These are phyloP conservation scores for Chrysina gloriosa DNA, from an alignment of 2,888 invertebrate species.

Conservation along the genomic window DNA sequence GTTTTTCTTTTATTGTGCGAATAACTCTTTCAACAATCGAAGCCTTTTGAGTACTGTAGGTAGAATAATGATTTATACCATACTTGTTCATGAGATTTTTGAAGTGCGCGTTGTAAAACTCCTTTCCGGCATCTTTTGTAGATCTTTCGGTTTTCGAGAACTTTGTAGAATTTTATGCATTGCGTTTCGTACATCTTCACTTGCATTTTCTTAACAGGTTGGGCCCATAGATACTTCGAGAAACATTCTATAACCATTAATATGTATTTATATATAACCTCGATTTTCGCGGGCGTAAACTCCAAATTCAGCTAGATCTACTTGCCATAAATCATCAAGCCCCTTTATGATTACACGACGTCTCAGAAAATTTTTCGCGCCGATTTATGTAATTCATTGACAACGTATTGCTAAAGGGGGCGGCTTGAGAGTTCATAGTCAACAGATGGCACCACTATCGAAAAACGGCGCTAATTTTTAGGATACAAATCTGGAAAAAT, in stretches of 20 bases:
- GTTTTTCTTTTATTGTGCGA: conserved; percentile 29
- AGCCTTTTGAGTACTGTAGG: too few species aligned
- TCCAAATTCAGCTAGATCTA: conserved; percentile 52
- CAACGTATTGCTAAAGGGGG: conserved; percentile 54
- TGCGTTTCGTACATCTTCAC: conserved; percentile 45
- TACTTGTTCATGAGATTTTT: conserved; percentile 52
- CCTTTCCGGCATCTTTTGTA: too few species aligned
- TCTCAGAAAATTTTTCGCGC: too few species aligned
- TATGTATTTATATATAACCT: conserved; percentile 55
- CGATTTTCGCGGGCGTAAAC: conserved; percentile 50
- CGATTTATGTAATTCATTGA: conserved; percentile 59
- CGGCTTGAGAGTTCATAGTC: too few species aligned
- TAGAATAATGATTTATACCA: conserved; percentile 52
- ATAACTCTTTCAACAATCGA: conserved; percentile 43
- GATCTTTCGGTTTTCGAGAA: conserved; percentile 46
- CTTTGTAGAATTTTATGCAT: conserved; percentile 48
- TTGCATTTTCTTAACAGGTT: conserved; percentile 57
- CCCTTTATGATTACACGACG: conserved; percentile 57
- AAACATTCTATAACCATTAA: conserved; percentile 60
- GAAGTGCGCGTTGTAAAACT: too few species aligned
- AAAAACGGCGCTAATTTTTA: too few species aligned
- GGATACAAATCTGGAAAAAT: too few species aligned
- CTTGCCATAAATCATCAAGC: conserved; percentile 63
- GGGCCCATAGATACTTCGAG: conserved; percentile 60
- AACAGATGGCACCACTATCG: too few species aligned